Evolutionary conservation across 2,113 vertebrate genomes (phyloP).

Genomic region (Centropus unirufus): DNA sequence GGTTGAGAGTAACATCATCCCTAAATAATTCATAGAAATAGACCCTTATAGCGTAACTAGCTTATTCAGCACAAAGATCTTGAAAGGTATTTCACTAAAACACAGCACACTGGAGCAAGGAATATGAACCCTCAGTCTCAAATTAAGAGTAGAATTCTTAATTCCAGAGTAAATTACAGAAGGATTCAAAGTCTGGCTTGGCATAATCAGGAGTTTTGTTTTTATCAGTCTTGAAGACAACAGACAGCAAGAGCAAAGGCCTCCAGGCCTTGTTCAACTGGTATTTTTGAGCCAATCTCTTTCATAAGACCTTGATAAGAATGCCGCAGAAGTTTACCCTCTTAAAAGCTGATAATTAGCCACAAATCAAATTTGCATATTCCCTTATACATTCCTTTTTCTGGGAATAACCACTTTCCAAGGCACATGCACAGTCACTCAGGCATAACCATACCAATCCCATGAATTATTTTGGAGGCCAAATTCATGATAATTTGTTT

Average conservation of each 20-base stretch:
- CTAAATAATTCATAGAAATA: constrained; percentile 67
- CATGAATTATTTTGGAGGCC: neutral
- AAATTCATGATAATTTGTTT: neutral
- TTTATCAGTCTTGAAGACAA: neutral
- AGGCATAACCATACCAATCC: neutral
- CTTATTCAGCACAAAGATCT: constrained; percentile 69
- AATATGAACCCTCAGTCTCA: constrained; percentile 39
- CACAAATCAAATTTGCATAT: neutral
- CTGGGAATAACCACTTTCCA: neutral
- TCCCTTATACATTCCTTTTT: neutral
- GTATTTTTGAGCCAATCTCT: neutral
- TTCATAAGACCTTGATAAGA: neutral
- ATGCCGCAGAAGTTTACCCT: neutral
- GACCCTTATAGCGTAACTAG: constrained; percentile 4
- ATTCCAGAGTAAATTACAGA: constrained; percentile 22
- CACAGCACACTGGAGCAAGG: constrained; percentile 25
- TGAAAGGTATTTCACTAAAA: constrained; percentile 64
- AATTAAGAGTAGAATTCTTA: constrained; percentile 22
- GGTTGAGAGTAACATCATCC: constrained; percentile 15
- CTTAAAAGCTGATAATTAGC: neutral
- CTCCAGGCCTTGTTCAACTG: neutral
- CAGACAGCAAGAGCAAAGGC: neutral
- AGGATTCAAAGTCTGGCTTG: constrained; percentile 34
- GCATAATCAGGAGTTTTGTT: neutral
- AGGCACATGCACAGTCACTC: neutral